Base-by-base conservation (phyloP, 2,888 invertebrate species). In the Calameuta filiformis region DNA sequence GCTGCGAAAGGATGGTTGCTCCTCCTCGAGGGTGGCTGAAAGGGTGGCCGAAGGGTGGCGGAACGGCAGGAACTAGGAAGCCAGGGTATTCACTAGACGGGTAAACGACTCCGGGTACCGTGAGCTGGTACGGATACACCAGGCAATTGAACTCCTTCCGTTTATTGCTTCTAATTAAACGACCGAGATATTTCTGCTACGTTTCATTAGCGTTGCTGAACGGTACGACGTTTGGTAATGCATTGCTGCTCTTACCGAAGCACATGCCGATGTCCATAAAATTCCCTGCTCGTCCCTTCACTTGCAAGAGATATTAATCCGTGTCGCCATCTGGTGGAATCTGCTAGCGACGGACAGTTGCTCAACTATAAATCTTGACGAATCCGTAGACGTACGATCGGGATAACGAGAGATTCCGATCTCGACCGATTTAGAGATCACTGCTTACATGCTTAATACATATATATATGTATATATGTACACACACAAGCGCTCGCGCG, bases 161-260 rank as follows among this genome's bases (percentile, higher is more conserved):
- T 90, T 90, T 89, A 90, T 89, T 89, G 89, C 89, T 86, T 89
- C 89, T 89, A 90, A 90, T 90, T 90, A 90, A 90, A 90, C 87
- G 87, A 88, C 88, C 87, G 83, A 89, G 88, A 90, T 90, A 89
- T 90, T 90, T 90, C 88, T 88, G 85, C 87, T 87, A 88, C 89
- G 88, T 90, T 90, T 89, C 89, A 89, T 90, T 90, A 89, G 86
- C 87, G 87, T 85, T 85, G 85, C 83, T 84, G 84, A 88, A 86
- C 78, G 84, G 83, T 81, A 79, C 81, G 81, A 83, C 83, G 83
- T 83, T 87, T 77, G 83, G 82, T 84, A 88, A 89, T 87, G 85
- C 85, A 85, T 86, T 82, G 15, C 34, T n/a, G 69, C 33, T 76
- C 71, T 76, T 35, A 35, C 30, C 73, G 73, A 73, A 12, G 73